A percentile compares a stretch with the other conserved stretches of the same genome.
phyloP scores from a whole-genome alignment of 2,113 vertebrate genomes.

The Rhipidura dahli region DNA sequence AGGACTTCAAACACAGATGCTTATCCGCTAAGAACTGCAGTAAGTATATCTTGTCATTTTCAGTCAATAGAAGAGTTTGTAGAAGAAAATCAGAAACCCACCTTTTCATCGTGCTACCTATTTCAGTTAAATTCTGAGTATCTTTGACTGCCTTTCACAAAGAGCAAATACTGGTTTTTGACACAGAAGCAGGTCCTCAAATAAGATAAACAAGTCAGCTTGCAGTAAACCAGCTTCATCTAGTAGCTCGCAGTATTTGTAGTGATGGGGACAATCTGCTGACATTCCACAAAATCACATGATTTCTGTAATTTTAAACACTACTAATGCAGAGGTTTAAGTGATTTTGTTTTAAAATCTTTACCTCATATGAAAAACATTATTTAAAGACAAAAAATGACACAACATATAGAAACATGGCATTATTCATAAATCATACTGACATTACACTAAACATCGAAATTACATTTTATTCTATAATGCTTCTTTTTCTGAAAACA shows the following conservation, averaged over 20 bases:
- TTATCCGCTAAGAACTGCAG: background rate
- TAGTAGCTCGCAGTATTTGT: background rate
- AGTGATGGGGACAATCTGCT: background rate
- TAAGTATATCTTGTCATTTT: background rate
- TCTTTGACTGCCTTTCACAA: background rate
- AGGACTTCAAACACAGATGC: background rate
- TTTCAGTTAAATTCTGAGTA: background rate
- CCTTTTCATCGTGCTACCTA: background rate
- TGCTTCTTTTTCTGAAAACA: background rate
- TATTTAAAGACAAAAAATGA: background rate
- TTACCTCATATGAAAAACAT: background rate
- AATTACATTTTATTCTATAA: background rate
- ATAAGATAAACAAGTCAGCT: background rate
- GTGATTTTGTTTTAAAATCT: background rate
- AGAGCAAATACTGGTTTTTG: background rate
- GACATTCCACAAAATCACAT: background rate
- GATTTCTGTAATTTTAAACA: background rate
- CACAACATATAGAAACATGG: background rate
- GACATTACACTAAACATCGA: background rate
- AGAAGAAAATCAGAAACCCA: background rate
- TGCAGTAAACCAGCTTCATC: background rate
- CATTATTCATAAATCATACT: background rate
- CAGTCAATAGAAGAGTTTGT: background rate
- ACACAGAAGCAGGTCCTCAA: background rate
- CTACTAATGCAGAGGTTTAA: background rate